Evolutionary conservation across 2,797 vertebrate genomes (phyloP).

Genomic region (Diglossa cyanea): DNA sequence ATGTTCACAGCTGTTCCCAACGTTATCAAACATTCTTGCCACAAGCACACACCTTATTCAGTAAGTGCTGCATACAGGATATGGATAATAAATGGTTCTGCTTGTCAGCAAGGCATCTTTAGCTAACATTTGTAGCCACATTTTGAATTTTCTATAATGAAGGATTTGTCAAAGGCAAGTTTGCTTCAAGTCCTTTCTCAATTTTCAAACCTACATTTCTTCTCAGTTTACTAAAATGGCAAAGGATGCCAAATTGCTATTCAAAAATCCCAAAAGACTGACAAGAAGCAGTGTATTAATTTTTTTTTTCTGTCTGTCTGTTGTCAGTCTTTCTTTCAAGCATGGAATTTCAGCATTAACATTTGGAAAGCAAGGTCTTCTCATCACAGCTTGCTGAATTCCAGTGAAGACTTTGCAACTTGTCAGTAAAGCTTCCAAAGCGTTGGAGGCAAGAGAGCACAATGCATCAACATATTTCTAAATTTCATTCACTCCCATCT

Average conservation of each 20-base stretch:
- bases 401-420: constrained; percentile 38
- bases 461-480: not conserved
- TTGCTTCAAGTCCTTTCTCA: constrained; percentile 54
- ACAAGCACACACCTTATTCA: constrained; percentile 29
- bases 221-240: constrained; percentile 24
- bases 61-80: constrained; percentile 16
- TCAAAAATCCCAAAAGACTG: constrained; percentile 11
- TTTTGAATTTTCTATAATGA: constrained; percentile 48
- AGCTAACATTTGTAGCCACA: constrained; percentile 40
- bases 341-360: constrained; percentile 24
- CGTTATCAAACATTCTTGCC: constrained; percentile 35
- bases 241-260: not conserved
- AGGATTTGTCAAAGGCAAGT: constrained; percentile 43
- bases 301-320: constrained; percentile 47
- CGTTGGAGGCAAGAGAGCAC: constrained; percentile 12
- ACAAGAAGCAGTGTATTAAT: constrained; percentile 30
- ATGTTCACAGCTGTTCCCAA: constrained; percentile 62
- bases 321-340: constrained; percentile 63
- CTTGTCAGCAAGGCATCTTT: constrained; percentile 54
- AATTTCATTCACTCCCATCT: constrained; percentile 8
- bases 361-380: constrained; percentile 46
- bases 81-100: constrained; percentile 48
- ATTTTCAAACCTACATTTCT: constrained; percentile 39
- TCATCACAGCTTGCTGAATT: constrained; percentile 36
- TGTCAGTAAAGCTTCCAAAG: constrained; percentile 40